Percentiles rank a stretch among this genome's conserved stretches.
phyloP scores from a whole-genome alignment of 2,888 invertebrate genomes.

The Phyllotreta striolata region DNA sequence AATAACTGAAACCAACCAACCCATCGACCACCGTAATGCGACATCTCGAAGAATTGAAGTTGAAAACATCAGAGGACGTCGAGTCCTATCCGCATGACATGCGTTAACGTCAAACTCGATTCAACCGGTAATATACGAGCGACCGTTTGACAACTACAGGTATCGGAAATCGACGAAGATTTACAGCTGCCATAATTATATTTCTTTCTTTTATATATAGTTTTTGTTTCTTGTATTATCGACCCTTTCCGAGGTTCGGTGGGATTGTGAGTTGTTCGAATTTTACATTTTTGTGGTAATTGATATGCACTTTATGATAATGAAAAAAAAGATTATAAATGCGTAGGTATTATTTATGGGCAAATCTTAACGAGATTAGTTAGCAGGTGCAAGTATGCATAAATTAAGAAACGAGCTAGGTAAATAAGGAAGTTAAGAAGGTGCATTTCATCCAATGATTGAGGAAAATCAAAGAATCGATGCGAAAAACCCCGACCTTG shows the following conservation, averaged over 20 bases:
- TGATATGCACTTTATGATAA: no score
- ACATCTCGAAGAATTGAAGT: conserved; percentile 25
- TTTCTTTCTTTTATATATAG: conserved; percentile 49
- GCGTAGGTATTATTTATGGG: no score
- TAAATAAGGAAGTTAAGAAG: no score
- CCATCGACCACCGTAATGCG: conserved; percentile 19
- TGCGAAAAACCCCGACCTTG: conserved; percentile 15
- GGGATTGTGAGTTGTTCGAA: not conserved
- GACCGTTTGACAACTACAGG: conserved; percentile 54
- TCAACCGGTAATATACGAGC: conserved; percentile 55
- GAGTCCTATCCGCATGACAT: conserved; percentile 47
- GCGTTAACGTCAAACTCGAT: conserved; percentile 54
- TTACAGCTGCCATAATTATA: conserved; percentile 55
- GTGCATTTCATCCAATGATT: no score
- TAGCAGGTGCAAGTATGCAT: no score
- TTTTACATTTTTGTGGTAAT: no score
- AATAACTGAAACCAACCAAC: not conserved
- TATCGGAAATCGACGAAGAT: conserved; percentile 55
- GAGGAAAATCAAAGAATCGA: conserved; percentile 18
- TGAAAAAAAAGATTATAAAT: no score
- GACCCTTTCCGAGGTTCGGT: conserved; percentile 19
- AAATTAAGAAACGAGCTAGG: no score
- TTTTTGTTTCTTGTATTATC: conserved; percentile 28
- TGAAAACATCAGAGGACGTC: conserved; percentile 38
- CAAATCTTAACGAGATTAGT: no score